Conservation (phyloP, 1,140 invertebrate species). For the Pissodes strobi region DNA sequence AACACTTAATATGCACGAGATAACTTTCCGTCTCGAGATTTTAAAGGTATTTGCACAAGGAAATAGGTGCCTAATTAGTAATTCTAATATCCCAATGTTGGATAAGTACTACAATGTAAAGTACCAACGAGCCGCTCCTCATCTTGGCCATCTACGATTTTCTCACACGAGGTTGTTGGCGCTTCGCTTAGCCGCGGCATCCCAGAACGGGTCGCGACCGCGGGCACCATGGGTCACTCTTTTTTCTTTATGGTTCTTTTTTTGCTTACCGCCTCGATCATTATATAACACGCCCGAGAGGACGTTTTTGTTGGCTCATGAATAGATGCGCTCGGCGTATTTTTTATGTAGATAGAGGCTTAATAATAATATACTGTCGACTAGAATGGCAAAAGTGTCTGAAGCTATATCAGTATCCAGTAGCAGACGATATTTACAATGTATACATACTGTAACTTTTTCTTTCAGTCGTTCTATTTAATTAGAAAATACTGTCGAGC, state of each 20-base stretch:
- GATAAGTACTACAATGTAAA: slow-evolving; percentile 1
- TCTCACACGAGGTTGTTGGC: slow-evolving; percentile 35
- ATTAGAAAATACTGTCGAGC: too few relatives aligned
- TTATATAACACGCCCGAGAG: too few relatives aligned
- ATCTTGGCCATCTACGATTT: slow-evolving; percentile 19
- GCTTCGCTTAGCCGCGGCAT: slow-evolving; percentile 10
- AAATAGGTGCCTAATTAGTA: slow-evolving; percentile 10
- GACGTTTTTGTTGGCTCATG: too few relatives aligned
- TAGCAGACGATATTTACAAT: too few relatives aligned
- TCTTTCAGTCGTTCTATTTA: too few relatives aligned
- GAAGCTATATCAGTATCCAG: too few relatives aligned
- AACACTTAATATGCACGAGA: too few relatives aligned
- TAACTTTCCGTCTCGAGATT: not conserved
- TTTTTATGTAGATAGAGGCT: too few relatives aligned
- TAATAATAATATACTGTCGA: too few relatives aligned
- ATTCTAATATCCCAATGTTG: slow-evolving; percentile 5
- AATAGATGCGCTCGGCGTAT: too few relatives aligned
- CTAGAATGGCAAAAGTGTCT: too few relatives aligned
- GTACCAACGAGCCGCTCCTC: slow-evolving; percentile 1
- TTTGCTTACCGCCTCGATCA: not conserved
- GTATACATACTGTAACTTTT: too few relatives aligned
- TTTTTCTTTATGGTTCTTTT: slow-evolving; percentile 9
- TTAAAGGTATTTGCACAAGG: slow-evolving; percentile 4
- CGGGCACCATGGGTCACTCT: slow-evolving; percentile 5
- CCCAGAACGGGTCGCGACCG: slow-evolving; percentile 7